Evolutionary conservation across 2,797 vertebrate species (phyloP).

Genomic region (Cheirogaleus major): DNA sequence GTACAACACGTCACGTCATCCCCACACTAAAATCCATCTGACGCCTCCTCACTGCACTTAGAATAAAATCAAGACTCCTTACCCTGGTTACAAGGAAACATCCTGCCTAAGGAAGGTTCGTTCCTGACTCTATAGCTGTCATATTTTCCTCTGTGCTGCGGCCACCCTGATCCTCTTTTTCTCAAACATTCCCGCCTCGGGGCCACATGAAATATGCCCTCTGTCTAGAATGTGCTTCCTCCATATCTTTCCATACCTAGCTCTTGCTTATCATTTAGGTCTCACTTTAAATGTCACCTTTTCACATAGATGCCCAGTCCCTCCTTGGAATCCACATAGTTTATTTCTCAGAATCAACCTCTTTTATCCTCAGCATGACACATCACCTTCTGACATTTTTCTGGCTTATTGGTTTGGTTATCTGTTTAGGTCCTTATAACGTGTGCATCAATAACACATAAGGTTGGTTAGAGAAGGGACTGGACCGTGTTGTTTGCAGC

Average conservation of each 20-base stretch:
- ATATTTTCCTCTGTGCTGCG: fast-evolving
- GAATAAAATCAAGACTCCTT: not conserved
- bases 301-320: not conserved
- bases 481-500: not conserved
- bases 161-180: not conserved
- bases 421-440: not conserved
- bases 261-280: not conserved
- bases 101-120: fast-evolving
- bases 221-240: not conserved
- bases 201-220: not conserved
- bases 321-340: not conserved
- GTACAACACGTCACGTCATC: fast-evolving
- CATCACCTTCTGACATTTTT: not conserved
- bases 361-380: not conserved
- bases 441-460: not conserved
- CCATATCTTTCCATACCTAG: not conserved
- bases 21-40: not conserved
- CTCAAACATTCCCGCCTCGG: not conserved
- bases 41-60: not conserved
- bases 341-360: not conserved
- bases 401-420: not conserved
- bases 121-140: not conserved
- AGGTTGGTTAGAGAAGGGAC: not conserved
- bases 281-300: not conserved
- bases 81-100: not conserved